Conservation (phyloP, 2,113 vertebrate species). For the Atractosteus spatula region DNA sequence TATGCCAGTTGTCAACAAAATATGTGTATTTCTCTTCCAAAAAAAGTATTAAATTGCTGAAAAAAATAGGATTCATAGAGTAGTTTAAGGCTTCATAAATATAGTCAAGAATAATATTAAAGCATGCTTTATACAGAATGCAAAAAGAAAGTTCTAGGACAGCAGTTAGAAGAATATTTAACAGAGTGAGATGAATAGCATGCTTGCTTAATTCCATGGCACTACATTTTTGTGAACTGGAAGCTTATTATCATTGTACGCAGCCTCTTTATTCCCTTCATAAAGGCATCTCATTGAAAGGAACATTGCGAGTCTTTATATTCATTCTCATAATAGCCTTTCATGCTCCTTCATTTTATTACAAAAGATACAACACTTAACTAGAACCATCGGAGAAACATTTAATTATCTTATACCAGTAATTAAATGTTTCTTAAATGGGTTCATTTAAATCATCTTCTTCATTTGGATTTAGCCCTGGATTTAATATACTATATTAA, state of each 20-base stretch:
- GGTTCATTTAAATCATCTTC: slow-evolving; percentile 60
- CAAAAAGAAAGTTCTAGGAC: background rate
- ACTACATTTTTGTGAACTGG: slow-evolving; percentile 12
- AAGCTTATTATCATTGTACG: slow-evolving; percentile 16
- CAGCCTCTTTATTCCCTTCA: slow-evolving; percentile 19
- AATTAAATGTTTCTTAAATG: slow-evolving; percentile 65
- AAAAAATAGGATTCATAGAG: slow-evolving; percentile 11
- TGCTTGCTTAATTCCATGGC: slow-evolving; percentile 10
- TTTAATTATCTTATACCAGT: slow-evolving; percentile 58
- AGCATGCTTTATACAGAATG: slow-evolving; percentile 8
- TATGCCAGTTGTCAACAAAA: no score
- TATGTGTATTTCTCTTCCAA: no score
- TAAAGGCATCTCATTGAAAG: slow-evolving; percentile 14
- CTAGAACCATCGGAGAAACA: slow-evolving; percentile 46
- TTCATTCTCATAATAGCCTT: slow-evolving; percentile 22
- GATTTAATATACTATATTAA: slow-evolving; percentile 71
- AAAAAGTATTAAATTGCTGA: background rate
- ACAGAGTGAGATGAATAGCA: background rate
- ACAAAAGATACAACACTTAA: slow-evolving; percentile 56
- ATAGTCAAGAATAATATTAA: slow-evolving; percentile 13
- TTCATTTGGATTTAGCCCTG: slow-evolving; percentile 58
- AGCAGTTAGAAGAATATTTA: background rate
- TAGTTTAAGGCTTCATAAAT: slow-evolving; percentile 17
- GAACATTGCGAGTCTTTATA: slow-evolving; percentile 17
- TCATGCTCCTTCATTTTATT: slow-evolving; percentile 52